Percentiles rank a stretch among this genome's conserved stretches.
Evolutionary conservation across 2,113 vertebrate species (phyloP).

Genomic region (Haemorhous mexicanus): DNA sequence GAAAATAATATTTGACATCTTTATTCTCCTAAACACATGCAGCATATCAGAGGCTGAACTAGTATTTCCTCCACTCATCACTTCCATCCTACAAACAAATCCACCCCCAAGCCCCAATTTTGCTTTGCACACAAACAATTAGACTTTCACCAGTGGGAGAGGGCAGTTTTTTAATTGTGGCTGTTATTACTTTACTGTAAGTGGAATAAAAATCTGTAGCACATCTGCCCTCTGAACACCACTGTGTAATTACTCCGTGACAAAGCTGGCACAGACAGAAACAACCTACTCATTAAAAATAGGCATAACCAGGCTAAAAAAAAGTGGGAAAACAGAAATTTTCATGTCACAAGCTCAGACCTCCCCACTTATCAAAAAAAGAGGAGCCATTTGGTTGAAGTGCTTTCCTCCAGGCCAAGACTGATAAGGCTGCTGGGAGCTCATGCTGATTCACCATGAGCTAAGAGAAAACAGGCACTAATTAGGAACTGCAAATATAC

Average conservation of each 20-base stretch:
- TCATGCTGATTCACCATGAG: conserved; percentile 32
- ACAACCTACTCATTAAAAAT: background rate
- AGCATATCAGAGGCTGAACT: background rate
- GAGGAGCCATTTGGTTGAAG: background rate
- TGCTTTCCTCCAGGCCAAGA: background rate
- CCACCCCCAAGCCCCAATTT: background rate
- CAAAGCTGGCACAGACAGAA: background rate
- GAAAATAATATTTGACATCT: background rate
- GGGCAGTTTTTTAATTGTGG: background rate
- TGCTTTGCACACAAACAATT: background rate
- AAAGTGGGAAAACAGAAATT: background rate
- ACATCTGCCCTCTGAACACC: background rate
- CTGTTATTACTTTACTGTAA: background rate
- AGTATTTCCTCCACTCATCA: background rate
- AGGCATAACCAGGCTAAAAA: background rate
- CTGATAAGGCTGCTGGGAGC: background rate
- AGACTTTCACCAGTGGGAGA: background rate
- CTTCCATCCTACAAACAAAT: background rate
- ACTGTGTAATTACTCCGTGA: background rate
- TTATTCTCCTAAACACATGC: background rate
- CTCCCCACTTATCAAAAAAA: background rate
- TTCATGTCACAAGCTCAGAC: background rate
- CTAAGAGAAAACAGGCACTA: background rate
- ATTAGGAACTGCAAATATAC: background rate
- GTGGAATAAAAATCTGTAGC: background rate